Evolutionary conservation across 2,113 vertebrate genomes (phyloP).

Genomic region (Brachyistius frenatus): DNA sequence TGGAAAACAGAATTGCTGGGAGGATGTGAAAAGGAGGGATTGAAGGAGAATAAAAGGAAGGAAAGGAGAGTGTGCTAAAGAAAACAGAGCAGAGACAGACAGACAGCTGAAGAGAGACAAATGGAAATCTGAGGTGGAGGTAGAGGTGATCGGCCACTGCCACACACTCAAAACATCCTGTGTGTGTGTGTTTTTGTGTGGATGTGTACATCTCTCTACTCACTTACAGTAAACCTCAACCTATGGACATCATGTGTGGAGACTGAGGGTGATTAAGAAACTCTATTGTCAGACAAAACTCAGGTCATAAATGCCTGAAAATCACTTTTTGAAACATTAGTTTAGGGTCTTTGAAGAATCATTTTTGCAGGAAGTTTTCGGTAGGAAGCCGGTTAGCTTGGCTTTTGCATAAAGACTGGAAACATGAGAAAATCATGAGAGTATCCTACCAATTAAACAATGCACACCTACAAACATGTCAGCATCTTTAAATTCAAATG

Average conservation of each 20-base stretch:
- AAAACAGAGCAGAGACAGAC: slow-evolving; percentile 56
- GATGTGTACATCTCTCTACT: background rate
- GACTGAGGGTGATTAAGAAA: background rate
- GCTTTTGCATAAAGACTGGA: background rate
- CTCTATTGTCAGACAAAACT: background rate
- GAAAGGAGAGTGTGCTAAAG: slow-evolving; percentile 23
- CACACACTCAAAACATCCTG: slow-evolving; percentile 4
- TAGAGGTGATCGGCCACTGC: slow-evolving; percentile 4
- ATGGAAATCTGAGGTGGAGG: slow-evolving; percentile 47
- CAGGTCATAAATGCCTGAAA: too few species aligned
- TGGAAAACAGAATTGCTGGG: slow-evolving; percentile 49
- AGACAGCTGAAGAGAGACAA: slow-evolving; percentile 57
- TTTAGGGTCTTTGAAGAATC: too few species aligned
- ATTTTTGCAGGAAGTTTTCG: too few species aligned
- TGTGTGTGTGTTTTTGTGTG: slow-evolving; percentile 14
- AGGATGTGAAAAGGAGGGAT: slow-evolving; percentile 54
- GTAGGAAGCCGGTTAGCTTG: background rate
- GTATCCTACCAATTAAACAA: too few species aligned
- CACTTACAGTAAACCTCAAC: slow-evolving; percentile 4
- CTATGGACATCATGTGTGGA: background rate
- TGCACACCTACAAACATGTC: too few species aligned
- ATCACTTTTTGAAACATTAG: too few species aligned
- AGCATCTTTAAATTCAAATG: too few species aligned
- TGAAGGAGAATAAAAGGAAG: slow-evolving; percentile 36
- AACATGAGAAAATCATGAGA: background rate